Evolutionary conservation across 2,113 vertebrate genomes (phyloP).

Genomic region (Egretta garzetta): DNA sequence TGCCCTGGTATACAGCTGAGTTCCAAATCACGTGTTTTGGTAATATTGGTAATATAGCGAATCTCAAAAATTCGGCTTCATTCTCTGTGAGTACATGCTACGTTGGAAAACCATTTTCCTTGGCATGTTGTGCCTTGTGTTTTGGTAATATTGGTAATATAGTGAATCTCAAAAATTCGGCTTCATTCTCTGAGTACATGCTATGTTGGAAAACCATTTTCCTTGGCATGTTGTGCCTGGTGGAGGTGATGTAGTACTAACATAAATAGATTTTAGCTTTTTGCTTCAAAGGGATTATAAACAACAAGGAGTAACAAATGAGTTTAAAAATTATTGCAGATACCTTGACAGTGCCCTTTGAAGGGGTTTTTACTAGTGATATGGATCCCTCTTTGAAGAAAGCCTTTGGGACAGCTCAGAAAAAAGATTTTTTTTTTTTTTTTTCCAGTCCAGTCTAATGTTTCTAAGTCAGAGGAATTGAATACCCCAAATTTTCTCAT

Average conservation of each 20-base stretch:
- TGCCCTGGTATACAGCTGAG: neutral
- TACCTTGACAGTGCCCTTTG: neutral
- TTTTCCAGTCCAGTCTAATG: neutral
- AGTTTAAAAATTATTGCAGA: conserved; percentile 30
- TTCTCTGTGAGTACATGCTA: neutral
- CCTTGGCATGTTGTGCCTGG: neutral
- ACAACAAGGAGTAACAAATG: conserved; percentile 13
- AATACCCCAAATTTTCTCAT: neutral
- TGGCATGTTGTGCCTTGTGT: neutral
- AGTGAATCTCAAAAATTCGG: no score
- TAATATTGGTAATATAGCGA: neutral
- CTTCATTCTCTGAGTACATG: neutral
- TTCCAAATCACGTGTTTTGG: neutral
- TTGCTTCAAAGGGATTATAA: neutral
- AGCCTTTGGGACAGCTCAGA: neutral
- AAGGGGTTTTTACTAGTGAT: conserved; percentile 28
- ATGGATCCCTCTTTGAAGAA: neutral
- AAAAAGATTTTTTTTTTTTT: neutral
- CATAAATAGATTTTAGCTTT: neutral
- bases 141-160: no score
- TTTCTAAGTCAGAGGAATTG: neutral
- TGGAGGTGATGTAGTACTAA: neutral
- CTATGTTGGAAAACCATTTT: neutral
- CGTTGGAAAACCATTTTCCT: neutral
- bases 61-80: neutral